Conservation (phyloP, 2,113 vertebrate species). For the Hyperoodon ampullatus region DNA sequence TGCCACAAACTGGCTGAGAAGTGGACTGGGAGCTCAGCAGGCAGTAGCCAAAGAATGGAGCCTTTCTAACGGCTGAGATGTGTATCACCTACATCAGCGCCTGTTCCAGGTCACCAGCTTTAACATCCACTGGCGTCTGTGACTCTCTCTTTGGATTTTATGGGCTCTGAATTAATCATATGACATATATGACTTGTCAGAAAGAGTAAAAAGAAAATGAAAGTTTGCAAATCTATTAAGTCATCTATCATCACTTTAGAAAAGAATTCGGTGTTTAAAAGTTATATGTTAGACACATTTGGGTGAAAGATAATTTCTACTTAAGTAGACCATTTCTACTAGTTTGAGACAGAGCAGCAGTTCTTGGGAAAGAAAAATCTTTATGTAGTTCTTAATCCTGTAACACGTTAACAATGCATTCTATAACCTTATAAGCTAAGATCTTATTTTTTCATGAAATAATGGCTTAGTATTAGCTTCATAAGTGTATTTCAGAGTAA, state of each 20-base stretch:
- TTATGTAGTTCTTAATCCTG: not conserved
- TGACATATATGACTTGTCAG: not conserved
- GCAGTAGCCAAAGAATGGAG: not conserved
- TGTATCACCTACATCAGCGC: fast-evolving
- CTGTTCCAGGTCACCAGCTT: not conserved
- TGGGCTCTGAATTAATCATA: not conserved
- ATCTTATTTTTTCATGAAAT: slow-evolving; percentile 56
- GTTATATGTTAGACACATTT: not conserved
- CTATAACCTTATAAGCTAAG: slow-evolving; percentile 21
- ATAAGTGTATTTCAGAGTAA: not conserved
- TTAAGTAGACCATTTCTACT: not conserved
- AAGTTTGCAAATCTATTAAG: not conserved
- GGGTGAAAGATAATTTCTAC: slow-evolving; percentile 3
- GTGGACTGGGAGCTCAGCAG: not conserved
- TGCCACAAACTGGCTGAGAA: not conserved
- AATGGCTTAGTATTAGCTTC: slow-evolving; percentile 18
- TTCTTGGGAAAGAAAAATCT: slow-evolving; percentile 13
- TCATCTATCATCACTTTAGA: not conserved
- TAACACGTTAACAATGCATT: not conserved
- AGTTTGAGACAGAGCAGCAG: not conserved
- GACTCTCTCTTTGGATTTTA: not conserved
- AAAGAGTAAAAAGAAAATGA: not conserved
- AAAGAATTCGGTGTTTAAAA: not conserved
- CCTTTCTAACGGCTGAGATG: not conserved
- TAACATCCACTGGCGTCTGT: not conserved